These are phyloP conservation scores for Tuberolachnus salignus DNA, from an alignment of 2,888 invertebrate species.

Conservation along the genomic window DNA sequence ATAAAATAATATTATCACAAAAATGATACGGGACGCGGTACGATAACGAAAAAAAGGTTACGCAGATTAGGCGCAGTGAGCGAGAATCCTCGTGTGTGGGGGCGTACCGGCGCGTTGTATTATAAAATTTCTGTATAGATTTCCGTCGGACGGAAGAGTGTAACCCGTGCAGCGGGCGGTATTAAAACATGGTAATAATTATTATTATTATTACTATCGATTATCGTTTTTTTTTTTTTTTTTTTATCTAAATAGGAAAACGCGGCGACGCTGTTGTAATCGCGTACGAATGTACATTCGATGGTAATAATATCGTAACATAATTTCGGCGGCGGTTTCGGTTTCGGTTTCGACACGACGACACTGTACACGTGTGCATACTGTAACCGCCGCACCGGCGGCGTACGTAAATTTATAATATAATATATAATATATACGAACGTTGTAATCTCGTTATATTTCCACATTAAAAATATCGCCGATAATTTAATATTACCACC, in stretches of 20 bases:
- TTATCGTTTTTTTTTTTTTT: background rate
- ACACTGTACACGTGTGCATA: background rate
- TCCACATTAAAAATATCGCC: too few species aligned
- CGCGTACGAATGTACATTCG: too few species aligned
- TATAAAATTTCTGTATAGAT: constrained; percentile 18
- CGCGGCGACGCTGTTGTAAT: background rate
- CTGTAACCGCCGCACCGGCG: too few species aligned
- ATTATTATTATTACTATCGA: background rate
- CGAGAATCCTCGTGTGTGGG: background rate
- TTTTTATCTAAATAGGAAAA: constrained; percentile 20
- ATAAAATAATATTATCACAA: background rate
- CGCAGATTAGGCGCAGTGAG: background rate
- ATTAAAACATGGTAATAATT: too few species aligned
- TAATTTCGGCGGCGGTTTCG: too few species aligned
- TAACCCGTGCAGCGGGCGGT: too few species aligned
- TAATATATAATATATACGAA: too few species aligned
- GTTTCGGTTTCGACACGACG: background rate
- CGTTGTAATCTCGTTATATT: too few species aligned
- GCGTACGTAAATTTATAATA: too few species aligned
- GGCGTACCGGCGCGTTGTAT: constrained; percentile 1
- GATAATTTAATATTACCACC: too few species aligned
- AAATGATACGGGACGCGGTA: constrained; percentile 9
- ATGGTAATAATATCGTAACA: too few species aligned
- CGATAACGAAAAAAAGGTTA: background rate
- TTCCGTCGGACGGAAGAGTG: constrained; percentile 3